phyloP scores from a whole-genome alignment of 2,113 vertebrate genomes.

The Mohoua ochrocephala region DNA sequence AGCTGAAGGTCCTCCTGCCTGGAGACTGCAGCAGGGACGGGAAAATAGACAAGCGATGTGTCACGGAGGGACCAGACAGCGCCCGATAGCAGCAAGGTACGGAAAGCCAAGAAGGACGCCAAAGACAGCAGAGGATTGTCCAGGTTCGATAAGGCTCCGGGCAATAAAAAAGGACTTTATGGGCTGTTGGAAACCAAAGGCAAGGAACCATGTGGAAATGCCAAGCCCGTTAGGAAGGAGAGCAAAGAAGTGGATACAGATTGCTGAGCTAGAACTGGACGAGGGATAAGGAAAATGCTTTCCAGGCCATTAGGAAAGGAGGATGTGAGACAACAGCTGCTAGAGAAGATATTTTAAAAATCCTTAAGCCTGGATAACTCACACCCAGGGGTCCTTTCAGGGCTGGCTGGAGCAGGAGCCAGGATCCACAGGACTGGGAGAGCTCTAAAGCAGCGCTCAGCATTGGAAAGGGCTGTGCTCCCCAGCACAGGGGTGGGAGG shows the following conservation, averaged over 20 bases:
- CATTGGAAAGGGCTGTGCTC: fast-evolving
- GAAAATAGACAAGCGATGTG: conserved; percentile 8
- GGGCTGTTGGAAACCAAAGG: not conserved
- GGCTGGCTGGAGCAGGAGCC: not conserved
- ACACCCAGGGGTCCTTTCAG: not conserved
- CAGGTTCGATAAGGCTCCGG: not conserved
- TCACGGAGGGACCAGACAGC: not conserved
- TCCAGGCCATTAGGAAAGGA: conserved; percentile 17
- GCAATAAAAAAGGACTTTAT: not conserved
- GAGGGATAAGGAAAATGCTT: conserved; percentile 13
- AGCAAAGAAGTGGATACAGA: not conserved
- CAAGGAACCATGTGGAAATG: not conserved
- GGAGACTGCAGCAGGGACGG: not conserved
- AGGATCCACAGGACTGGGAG: not conserved
- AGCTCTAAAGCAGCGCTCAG: not conserved
- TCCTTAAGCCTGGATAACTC: not conserved
- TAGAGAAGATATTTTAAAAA: conserved; percentile 4
- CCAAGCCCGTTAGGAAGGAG: not conserved
- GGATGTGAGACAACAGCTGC: conserved; percentile 41
- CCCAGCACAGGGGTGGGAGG: not conserved
- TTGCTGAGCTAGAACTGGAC: not conserved
- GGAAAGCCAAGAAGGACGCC: not conserved
- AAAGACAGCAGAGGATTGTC: conserved; percentile 45
- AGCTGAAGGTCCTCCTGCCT: conserved; percentile 21
- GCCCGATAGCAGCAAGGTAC: not conserved